Evolutionary conservation across 2,797 vertebrate genomes (phyloP).

Genomic region (Acanthopagrus latus): DNA sequence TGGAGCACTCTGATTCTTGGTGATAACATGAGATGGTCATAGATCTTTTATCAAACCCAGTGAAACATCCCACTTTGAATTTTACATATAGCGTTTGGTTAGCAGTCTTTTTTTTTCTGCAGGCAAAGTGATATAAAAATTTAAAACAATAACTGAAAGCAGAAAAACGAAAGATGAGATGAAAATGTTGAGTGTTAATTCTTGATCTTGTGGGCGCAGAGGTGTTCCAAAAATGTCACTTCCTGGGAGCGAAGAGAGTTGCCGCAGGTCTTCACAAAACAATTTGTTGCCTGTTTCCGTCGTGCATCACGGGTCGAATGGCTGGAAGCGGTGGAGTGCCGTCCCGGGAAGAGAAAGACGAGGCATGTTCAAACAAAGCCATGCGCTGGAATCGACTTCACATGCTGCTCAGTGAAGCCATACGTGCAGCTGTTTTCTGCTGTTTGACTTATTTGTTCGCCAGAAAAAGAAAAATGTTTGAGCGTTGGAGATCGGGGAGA

Average conservation of each 20-base stretch:
- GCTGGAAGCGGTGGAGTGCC: slow-evolving; percentile 42
- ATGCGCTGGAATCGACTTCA: slow-evolving; percentile 52
- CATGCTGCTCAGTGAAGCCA: slow-evolving; percentile 30
- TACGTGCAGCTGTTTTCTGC: slow-evolving; percentile 31
- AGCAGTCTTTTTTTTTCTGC: not conserved
- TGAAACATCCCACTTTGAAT: not conserved
- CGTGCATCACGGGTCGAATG: slow-evolving; percentile 42
- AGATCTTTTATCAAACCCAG: not conserved
- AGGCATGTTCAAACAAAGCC: slow-evolving; percentile 71
- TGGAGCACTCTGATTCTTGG: not conserved
- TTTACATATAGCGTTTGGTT: not conserved
- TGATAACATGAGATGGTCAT: not conserved
- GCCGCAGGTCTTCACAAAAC: slow-evolving; percentile 65
- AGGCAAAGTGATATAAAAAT: too few relatives aligned
- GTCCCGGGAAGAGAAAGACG: slow-evolving; percentile 46
- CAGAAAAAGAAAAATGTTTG: slow-evolving; percentile 20
- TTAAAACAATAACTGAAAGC: not conserved
- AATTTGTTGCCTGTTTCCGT: slow-evolving; percentile 72
- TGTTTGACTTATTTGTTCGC: slow-evolving; percentile 36
- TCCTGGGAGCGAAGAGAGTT: slow-evolving; percentile 53
- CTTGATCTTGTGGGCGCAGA: not conserved
- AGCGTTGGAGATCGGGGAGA: slow-evolving; percentile 43
- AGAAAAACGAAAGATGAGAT: not conserved
- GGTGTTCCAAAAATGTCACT: slow-evolving; percentile 38
- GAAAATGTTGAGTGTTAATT: slow-evolving; percentile 13